These are phyloP conservation scores for Phlogophora meticulosa DNA, from an alignment of 2,888 invertebrate species.

Conservation along the genomic window DNA sequence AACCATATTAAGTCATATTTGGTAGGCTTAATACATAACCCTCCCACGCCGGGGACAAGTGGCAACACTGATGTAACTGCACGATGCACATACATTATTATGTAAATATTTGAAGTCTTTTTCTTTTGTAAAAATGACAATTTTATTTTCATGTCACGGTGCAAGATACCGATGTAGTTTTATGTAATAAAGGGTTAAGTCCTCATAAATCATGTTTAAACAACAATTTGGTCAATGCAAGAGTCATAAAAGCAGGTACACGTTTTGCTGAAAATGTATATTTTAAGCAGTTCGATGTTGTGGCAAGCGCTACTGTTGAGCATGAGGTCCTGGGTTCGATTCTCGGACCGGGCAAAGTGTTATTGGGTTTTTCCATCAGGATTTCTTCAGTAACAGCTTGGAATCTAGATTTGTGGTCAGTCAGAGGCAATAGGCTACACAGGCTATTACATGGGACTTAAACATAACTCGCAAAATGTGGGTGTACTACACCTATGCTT, in stretches of 20 bases:
- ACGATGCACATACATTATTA: not conserved
- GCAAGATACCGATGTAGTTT: not conserved
- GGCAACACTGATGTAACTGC: constrained; percentile 34
- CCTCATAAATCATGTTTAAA: not conserved
- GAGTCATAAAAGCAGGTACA: not conserved
- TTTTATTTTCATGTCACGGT: constrained; percentile 1
- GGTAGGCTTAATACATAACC: constrained; percentile 27
- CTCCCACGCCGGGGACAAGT: constrained; percentile 44
- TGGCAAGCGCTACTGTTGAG: too few species aligned
- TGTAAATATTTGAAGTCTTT: constrained; percentile 6
- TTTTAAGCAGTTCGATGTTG: too few species aligned
- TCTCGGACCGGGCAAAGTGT: too few species aligned
- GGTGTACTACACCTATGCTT: too few species aligned
- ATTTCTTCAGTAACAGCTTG: too few species aligned
- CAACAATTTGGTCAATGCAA: not conserved
- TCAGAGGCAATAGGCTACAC: too few species aligned
- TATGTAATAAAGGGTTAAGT: not conserved
- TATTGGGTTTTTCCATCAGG: too few species aligned
- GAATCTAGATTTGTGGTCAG: too few species aligned
- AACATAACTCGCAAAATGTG: too few species aligned
- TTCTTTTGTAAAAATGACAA: not conserved
- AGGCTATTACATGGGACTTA: too few species aligned
- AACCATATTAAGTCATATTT: constrained; percentile 36
- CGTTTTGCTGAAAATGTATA: not conserved
- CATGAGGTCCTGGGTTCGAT: too few species aligned